Evolutionary conservation across 2,113 vertebrate genomes (phyloP), one percentile per base, ranked within the genome.

Genomic region (Hippocampus comes): DNA sequence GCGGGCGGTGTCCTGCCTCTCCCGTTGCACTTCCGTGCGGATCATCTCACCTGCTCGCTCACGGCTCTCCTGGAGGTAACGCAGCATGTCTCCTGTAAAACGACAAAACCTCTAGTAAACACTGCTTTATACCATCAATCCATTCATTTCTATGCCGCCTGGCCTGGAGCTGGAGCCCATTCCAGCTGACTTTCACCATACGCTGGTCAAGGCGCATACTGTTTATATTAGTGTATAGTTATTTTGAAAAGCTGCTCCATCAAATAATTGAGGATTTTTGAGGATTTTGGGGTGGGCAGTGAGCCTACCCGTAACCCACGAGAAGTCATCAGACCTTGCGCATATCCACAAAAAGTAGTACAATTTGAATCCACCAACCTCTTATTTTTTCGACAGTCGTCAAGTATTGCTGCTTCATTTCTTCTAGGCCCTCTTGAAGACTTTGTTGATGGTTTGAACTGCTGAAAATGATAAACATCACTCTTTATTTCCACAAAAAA

Each of bases 351-450:
- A 46, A 46, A 46, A 46, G 5, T 18, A 17, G 14, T 18, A 67
- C 17, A 25, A 18, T 34, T n/a, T 38, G 6, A 34, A 14, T 34
- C 2, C 3, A 70, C 87, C 21, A n/a, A 98, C 97, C 90, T 87
- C 94, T 94, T 81, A 99, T 99, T 90, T 96, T 98, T 81, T 92
- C 92, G 23, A 97, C 94, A 65, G 96, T 94, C 78, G 82, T 93
- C 83, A 96, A 87, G 76, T 98, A 99, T 77, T 96, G 96, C 75
- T 92, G 92, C 71, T 95, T 95, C 91, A 98, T 95, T 87, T 98
- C 95, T 84, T 95, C 94, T 41, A 99, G 92, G 55, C 92, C 94
- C 78, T 87, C 92, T 71, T 91, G 85, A 49, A 81, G 89, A 82
- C 81, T 92, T 2, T 88, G 88, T 51, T 80, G 72, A 42, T 81